These are phyloP conservation scores for Lathamus discolor DNA, from an alignment of 2,113 vertebrate species.

Conservation along the genomic window DNA sequence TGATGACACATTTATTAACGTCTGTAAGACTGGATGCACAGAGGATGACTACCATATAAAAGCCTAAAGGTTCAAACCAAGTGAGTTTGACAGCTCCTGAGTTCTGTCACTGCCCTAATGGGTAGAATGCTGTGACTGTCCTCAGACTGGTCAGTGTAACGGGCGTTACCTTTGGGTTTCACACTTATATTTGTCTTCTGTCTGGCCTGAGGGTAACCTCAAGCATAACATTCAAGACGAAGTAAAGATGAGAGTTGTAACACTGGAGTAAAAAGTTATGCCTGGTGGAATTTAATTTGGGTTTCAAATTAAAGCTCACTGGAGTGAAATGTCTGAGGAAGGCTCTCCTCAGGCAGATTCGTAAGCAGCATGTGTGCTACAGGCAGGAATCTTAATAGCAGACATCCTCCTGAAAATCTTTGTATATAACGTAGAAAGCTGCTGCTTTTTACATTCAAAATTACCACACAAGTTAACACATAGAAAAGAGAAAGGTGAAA, in stretches of 20 bases:
- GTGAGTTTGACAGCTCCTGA: neutral
- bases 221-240: neutral
- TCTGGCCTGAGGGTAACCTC: neutral
- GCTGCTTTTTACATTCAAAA: slow-evolving; percentile 4
- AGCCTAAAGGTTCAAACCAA: neutral
- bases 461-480: neutral
- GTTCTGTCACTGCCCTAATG: neutral
- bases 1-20: slow-evolving; percentile 33
- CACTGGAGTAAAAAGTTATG: neutral
- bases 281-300: slow-evolving; percentile 35
- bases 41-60: neutral
- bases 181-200: neutral
- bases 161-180: neutral
- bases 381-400: neutral
- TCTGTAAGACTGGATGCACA: neutral
- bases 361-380: neutral
- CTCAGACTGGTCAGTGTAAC: neutral
- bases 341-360: neutral
- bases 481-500: slow-evolving; percentile 8
- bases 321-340: slow-evolving; percentile 1
- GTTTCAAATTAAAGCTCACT: slow-evolving; percentile 35
- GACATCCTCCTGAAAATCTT: slow-evolving; percentile 11
- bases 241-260: neutral
- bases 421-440: neutral
- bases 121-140: neutral